Evolutionary conservation across 2,797 vertebrate species (phyloP).

Genomic region (Hozukius guyotensis): DNA sequence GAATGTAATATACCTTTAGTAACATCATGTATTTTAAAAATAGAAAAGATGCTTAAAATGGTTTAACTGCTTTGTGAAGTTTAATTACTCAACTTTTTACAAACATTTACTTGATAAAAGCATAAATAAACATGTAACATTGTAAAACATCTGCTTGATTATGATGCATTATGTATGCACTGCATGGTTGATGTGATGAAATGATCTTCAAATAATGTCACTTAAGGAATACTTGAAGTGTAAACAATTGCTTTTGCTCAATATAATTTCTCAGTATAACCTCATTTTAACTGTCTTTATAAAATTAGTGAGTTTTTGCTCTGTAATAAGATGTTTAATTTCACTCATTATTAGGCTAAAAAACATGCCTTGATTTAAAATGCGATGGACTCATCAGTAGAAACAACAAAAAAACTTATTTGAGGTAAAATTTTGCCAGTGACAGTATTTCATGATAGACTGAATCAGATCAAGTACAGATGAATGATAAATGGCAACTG

Average conservation of each 20-base stretch:
- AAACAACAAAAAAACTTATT: background rate
- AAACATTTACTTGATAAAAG: constrained; percentile 57
- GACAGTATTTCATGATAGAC: constrained; percentile 4
- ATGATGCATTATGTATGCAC: background rate
- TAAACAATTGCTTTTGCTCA: constrained; percentile 62
- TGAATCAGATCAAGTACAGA: constrained; percentile 16
- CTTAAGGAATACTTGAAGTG: constrained; percentile 39
- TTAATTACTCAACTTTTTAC: constrained; percentile 18
- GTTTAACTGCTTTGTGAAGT: background rate
- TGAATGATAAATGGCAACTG: background rate
- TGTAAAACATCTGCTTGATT: constrained; percentile 40
- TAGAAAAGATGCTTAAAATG: background rate
- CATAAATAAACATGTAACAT: constrained; percentile 52
- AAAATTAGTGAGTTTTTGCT: constrained; percentile 12
- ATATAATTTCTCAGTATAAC: constrained; percentile 3
- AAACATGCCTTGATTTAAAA: constrained; percentile 24
- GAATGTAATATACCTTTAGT: background rate
- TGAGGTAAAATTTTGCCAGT: constrained; percentile 49
- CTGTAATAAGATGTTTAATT: constrained; percentile 6
- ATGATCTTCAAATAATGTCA: constrained; percentile 18
- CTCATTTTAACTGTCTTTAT: constrained; percentile 2
- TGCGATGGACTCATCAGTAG: constrained; percentile 20
- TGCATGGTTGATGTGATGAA: constrained; percentile 5
- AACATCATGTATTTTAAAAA: background rate
- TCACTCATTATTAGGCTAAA: constrained; percentile 11